Evolutionary conservation across 2,888 invertebrate genomes (phyloP), one percentile per base, ranked within the genome.

Genomic region (Patella caerulea): DNA sequence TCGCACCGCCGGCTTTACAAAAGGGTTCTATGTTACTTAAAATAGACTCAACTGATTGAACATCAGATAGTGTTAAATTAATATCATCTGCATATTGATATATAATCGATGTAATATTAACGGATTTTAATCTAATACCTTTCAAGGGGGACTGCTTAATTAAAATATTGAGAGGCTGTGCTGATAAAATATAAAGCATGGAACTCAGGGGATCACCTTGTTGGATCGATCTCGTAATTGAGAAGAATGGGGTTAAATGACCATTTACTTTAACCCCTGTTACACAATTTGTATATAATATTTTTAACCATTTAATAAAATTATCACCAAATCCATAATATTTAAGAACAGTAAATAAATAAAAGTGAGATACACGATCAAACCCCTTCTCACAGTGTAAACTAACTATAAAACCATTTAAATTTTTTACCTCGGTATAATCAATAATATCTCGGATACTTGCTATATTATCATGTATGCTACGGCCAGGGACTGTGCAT

Each of bases 381-480:
- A 84, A 85, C 1, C 83, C 84, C 59, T 85, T 86, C 74, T 83
- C 83, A 74, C 83, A 84, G 72, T 86, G 84, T 59, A 84, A 59
- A 76, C 65, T 72, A 55, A 84, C 79, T 72, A 85, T 81, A 74
- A 75, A 76, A 56, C 81, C 76, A 56, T 72, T 17, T 24, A 81
- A 19, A 17, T 83, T 29, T 73, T 85, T 81, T 70, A 81, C 80
- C 14, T 82, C 76, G 12, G 76, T 71, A 83, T 82, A 84, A 77
- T 83, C 81, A 19, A 78, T 19, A 55, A 83, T 77, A 76, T 82
- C 79, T 29, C 83, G 55, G 2, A 82, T 71, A 29, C 84, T 71
- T 79, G 83, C 82, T 7, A 76, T 70, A 74, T 83, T 85, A 54
- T 86, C 85, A 73, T 81, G 80, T 52, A 83, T 85, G 24, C 82